Percentiles rank a stretch among this genome's conserved stretches.
These are phyloP conservation scores for Mallotus villosus DNA, from an alignment of 2,797 vertebrate genomes.

Conservation along the genomic window DNA sequence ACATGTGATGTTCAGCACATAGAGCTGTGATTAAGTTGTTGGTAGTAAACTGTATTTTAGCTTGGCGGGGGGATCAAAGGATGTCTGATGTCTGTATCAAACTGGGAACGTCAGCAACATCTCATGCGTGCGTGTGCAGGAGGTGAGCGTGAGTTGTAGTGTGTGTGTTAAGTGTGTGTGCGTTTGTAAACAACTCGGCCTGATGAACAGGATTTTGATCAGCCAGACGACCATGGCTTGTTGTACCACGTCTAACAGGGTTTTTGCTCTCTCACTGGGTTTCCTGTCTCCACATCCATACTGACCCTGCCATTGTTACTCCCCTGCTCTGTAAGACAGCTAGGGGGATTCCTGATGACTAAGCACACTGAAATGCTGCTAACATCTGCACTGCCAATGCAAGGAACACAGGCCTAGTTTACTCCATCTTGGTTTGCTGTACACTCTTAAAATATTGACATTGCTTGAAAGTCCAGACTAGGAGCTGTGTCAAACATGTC, in stretches of 20 bases:
- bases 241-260: constrained; percentile 8
- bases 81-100: background rate
- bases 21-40: background rate
- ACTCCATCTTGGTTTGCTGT: too few relatives aligned
- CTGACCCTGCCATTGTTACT: background rate
- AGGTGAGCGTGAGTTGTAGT: background rate
- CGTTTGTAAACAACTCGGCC: background rate
- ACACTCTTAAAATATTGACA: too few relatives aligned
- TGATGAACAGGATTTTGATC: background rate
- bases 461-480: too few relatives aligned
- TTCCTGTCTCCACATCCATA: constrained; percentile 17
- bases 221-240: background rate
- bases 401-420: too few relatives aligned
- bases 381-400: background rate
- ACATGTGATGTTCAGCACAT: background rate
- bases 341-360: constrained; percentile 50
- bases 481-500: too few relatives aligned
- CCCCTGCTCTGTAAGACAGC: constrained; percentile 31
- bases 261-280: constrained; percentile 11
- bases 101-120: background rate
- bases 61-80: too few relatives aligned
- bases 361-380: constrained; percentile 28
- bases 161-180: constrained; percentile 4
- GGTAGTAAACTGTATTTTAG: background rate
- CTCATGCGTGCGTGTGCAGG: background rate